Evolutionary conservation across 2,888 invertebrate species (phyloP), one percentile per base, ranked within the genome.

Genomic region (Dicyrtomina minuta): DNA sequence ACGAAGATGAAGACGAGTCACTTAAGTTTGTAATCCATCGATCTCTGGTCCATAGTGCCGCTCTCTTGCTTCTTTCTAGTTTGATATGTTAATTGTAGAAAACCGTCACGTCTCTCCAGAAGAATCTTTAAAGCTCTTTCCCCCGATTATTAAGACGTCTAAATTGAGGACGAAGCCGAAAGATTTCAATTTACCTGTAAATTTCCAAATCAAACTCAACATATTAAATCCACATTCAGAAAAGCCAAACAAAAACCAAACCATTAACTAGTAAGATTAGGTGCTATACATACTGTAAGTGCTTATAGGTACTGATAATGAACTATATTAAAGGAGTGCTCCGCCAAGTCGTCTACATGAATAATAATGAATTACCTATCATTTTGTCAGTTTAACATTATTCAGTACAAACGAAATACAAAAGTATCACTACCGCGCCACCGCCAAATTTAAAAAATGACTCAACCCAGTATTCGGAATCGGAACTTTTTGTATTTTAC

Each of bases 101-200:
- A 44, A 53, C 41, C 44, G 27, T 66, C 66, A 66, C 66, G 58
- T 66, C 56, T 46, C 60, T 53, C 46, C 51, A 64, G 8, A 22
- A 26, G n/a, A 43, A 24, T 44, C 44, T 33, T 58, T 44, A 58
- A 58, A 43, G 44, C 10, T n/a, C 22, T 33, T 46, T 66, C 17
- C 51, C 24, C 44, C 46, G 58, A 55, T 66, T 66, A 66, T 66
- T 66, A 66, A 66, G 46, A 66, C 27, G 66, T 66, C 66, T 55
- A 66, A 66, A 66, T 56, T 66, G 66, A 66, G 46, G 26, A 17
- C 58, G 27, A 64, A 58, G 58, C 27, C 44, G 66, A 66, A 66
- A 66, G 66, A 66, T 66, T 66, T 66, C 66, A 66, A 66, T 66
- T 66, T 66, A 66, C 22, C 43, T 17, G 27, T 39, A 33, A 56